Evolutionary conservation across 2,797 vertebrate species (phyloP).

Genomic region (Pseudotriccus pelzelni): DNA sequence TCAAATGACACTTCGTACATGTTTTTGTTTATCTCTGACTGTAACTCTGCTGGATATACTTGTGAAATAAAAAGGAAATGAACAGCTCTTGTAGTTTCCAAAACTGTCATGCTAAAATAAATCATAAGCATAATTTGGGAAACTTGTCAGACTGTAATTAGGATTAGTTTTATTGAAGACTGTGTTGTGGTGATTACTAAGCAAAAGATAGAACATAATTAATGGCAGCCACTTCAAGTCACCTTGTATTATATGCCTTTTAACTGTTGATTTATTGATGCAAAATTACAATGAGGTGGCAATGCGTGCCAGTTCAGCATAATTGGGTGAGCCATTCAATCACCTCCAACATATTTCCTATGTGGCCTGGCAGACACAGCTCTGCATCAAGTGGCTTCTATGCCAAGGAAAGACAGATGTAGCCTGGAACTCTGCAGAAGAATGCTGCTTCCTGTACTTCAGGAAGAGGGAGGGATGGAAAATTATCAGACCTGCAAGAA

Average conservation of each 20-base stretch:
- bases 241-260: conserved; percentile 44
- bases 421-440: neutral
- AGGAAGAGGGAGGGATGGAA: neutral
- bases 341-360: neutral
- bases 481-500: neutral
- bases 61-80: conserved; percentile 18
- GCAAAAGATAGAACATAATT: conserved; percentile 40
- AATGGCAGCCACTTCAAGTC: conserved; percentile 43
- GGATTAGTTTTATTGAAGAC: conserved; percentile 60
- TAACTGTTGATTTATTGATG: conserved; percentile 49
- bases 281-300: conserved; percentile 45
- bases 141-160: conserved; percentile 53
- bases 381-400: neutral
- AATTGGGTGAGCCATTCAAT: neutral
- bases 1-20: neutral
- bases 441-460: neutral
- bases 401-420: conserved; percentile 4
- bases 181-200: conserved; percentile 41
- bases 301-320: conserved; percentile 23
- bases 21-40: conserved; percentile 21
- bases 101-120: conserved; percentile 45
- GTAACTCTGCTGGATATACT: neutral
- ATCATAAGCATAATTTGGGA: conserved; percentile 47
- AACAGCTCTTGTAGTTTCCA: neutral
- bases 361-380: neutral